Conservation (phyloP, 2,888 invertebrate species). For the Athalia cordata region DNA sequence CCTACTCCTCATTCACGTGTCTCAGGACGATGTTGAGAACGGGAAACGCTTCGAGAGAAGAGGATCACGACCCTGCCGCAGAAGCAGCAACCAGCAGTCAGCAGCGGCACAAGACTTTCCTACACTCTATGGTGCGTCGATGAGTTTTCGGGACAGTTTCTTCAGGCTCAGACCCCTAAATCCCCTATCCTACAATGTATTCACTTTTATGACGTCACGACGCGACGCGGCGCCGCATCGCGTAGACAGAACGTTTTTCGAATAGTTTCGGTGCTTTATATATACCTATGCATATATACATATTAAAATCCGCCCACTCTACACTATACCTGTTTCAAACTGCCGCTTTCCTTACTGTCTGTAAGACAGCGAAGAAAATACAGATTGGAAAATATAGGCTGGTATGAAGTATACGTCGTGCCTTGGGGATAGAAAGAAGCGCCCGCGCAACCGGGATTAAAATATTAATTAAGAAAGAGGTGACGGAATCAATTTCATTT, state of each 20-base stretch:
- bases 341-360: too few relatives aligned
- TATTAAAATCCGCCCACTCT: neutral
- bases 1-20: neutral
- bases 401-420: too few relatives aligned
- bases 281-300: neutral
- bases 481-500: conserved; percentile 4
- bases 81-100: too few relatives aligned
- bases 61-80: too few relatives aligned
- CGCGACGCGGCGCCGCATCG: neutral
- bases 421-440: too few relatives aligned
- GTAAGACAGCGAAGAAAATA: too few relatives aligned
- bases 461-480: conserved; percentile 18
- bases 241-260: neutral
- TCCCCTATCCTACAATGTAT: neutral
- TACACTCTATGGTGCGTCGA: neutral
- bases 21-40: neutral
- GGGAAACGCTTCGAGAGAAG: neutral
- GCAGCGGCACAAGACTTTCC: too few relatives aligned
- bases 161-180: neutral
- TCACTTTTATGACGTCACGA: neutral
- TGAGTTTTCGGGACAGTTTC: conserved; percentile 3
- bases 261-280: conserved; percentile 9
- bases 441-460: neutral
- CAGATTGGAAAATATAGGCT: too few relatives aligned
- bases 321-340: too few relatives aligned